Conservation (phyloP, 2,888 invertebrate genomes). For the Halictus ligatus region DNA sequence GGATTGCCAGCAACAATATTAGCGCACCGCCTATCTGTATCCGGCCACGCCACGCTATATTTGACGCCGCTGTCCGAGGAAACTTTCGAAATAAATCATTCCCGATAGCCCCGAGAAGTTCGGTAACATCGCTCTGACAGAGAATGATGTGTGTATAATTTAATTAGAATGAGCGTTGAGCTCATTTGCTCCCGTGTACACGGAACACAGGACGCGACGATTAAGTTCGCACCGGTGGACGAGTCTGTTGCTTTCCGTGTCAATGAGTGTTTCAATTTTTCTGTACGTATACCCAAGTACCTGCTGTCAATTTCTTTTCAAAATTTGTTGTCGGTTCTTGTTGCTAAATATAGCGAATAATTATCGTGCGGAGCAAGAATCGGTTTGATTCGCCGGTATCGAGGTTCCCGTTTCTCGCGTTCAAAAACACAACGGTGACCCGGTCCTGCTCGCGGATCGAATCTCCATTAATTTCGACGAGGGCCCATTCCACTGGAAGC, state of each 20-base stretch:
- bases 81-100: background rate
- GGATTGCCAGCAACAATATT: constrained; percentile 10
- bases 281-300: background rate
- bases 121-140: background rate
- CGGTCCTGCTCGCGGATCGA: constrained; percentile 56
- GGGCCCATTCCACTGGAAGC: constrained; percentile 39
- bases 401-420: constrained; percentile 25
- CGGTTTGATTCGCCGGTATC: background rate
- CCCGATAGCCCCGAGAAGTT: background rate
- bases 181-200: background rate
- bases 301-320: background rate
- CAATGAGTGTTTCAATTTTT: background rate
- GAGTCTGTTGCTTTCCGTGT: background rate
- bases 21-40: constrained; percentile 11
- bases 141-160: constrained; percentile 6
- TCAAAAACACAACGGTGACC: constrained; percentile 42
- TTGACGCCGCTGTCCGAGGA: background rate
- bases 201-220: background rate
- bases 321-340: background rate
- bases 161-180: background rate
- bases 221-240: background rate
- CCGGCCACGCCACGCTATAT: background rate
- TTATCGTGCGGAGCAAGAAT: background rate
- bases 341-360: background rate
- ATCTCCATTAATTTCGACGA: constrained; percentile 67